Evolutionary conservation across 2,888 invertebrate genomes (phyloP).

Genomic region (Lasioglossum oenotherae): DNA sequence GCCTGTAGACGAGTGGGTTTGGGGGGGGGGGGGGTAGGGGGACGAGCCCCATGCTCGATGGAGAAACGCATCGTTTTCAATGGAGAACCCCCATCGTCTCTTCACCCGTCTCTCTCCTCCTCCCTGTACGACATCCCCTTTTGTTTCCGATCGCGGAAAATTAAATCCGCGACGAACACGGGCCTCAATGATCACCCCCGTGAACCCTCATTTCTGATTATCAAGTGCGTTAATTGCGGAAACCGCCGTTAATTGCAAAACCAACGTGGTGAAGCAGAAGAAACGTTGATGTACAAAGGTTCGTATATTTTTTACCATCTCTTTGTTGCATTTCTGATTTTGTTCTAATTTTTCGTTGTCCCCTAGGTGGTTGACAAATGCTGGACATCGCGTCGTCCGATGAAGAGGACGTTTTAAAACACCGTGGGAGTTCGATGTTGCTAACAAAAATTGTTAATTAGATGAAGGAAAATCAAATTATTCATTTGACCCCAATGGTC

Average conservation of each 20-base stretch:
- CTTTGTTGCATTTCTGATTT: neutral
- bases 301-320: neutral
- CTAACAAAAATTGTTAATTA: too few species aligned
- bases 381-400: too few species aligned
- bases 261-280: neutral
- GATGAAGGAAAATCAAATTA: too few species aligned
- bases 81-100: neutral
- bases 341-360: neutral
- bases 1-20: neutral
- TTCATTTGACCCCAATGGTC: too few species aligned
- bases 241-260: neutral
- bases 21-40: too few species aligned
- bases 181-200: neutral
- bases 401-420: too few species aligned
- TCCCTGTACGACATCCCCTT: neutral
- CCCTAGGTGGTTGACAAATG: too few species aligned
- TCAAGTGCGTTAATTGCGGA: slow-evolving; percentile 9
- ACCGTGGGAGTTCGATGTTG: too few species aligned
- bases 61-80: slow-evolving; percentile 9
- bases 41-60: slow-evolving; percentile 5
- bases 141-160: slow-evolving; percentile 7
- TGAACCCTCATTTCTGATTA: neutral
- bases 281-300: neutral
- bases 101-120: neutral
- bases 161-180: neutral